Conservation (phyloP, 2,797 vertebrate genomes). For the Myotis pilosus region DNA sequence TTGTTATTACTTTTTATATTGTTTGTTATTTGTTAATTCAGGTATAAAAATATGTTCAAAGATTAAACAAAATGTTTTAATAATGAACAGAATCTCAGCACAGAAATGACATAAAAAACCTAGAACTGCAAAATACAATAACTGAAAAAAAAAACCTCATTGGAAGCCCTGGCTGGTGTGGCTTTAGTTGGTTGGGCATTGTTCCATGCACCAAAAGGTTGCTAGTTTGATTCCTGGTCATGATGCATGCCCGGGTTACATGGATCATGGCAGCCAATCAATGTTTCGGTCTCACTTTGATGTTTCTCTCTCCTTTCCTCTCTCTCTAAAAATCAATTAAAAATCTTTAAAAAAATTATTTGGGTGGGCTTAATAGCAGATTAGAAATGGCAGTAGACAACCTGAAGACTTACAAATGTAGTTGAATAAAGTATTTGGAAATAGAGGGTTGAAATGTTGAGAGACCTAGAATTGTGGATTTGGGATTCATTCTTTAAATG, state of each 20-base stretch:
- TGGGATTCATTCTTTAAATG: neutral
- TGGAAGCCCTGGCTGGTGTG: neutral
- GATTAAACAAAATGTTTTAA: neutral
- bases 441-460: slow-evolving; percentile 7
- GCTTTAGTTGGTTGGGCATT: neutral
- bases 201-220: neutral
- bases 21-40: neutral
- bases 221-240: neutral
- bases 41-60: neutral
- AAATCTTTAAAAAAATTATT: neutral
- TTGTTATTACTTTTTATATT: neutral
- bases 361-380: neutral
- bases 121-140: neutral
- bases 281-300: neutral
- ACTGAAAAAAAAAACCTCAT: slow-evolving; percentile 25
- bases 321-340: neutral
- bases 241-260: neutral
- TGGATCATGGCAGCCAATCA: neutral
- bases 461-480: slow-evolving; percentile 10
- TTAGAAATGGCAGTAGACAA: neutral
- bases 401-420: neutral
- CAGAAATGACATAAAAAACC: neutral
- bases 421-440: neutral
- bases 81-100: neutral
- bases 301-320: neutral